Percentiles rank a stretch among this genome's conserved stretches.
Conservation (phyloP, 2,113 vertebrate species). For the Gadus chalcogrammus region DNA sequence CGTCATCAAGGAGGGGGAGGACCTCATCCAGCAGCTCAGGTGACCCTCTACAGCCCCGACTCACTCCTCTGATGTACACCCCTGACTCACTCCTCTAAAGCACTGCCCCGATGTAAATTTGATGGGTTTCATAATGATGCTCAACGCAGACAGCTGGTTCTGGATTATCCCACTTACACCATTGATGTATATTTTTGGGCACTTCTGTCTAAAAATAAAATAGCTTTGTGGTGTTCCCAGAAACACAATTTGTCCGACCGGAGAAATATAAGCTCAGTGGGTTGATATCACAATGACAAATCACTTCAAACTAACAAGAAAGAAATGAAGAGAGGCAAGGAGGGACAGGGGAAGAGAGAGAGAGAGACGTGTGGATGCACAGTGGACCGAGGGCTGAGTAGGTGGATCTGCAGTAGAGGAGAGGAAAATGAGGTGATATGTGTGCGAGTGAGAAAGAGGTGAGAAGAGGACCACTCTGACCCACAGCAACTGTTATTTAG, state of each 20-base stretch:
- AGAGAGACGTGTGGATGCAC: not conserved
- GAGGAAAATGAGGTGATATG: conserved; percentile 9
- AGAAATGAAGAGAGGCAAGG: not conserved
- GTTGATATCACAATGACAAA: no score
- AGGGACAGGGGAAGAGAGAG: not conserved
- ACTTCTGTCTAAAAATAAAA: no score
- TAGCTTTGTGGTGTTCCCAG: no score
- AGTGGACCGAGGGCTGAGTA: conserved; percentile 12
- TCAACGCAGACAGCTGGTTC: no score
- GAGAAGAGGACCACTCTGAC: conserved; percentile 18
- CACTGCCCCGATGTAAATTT: no score
- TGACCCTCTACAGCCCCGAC: conserved; percentile 44
- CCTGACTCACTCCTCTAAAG: no score
- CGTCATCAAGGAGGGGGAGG: conserved; percentile 98
- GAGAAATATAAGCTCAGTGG: no score
- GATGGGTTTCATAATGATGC: no score
- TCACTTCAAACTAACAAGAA: no score
- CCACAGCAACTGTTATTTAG: conserved; percentile 18
- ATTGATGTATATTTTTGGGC: no score
- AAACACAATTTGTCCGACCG: no score
- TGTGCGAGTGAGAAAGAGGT: not conserved
- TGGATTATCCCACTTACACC: no score
- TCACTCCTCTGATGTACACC: not conserved
- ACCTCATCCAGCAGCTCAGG: conserved; percentile 98
- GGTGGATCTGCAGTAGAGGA: not conserved